Evolutionary conservation across 2,113 vertebrate genomes (phyloP).

Genomic region (Eurystomus gularis): DNA sequence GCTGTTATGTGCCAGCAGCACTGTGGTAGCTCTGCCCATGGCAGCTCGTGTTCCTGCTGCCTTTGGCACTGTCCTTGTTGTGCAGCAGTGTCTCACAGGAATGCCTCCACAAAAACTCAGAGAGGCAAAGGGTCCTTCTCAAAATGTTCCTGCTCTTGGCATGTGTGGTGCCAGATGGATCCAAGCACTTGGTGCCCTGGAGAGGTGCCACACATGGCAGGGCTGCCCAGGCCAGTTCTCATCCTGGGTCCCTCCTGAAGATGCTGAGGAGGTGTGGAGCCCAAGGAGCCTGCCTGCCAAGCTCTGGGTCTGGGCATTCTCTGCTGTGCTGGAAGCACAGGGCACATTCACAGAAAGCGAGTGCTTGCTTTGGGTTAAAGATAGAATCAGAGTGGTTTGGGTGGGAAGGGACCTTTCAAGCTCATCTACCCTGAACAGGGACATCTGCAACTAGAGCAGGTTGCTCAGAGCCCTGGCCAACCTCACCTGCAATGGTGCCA

Average conservation of each 20-base stretch:
- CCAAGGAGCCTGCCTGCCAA: neutral
- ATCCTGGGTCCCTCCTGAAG: neutral
- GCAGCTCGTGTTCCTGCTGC: rapidly evolving
- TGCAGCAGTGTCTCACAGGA: rapidly evolving
- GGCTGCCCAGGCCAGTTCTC: too few relatives aligned
- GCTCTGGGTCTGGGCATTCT: too few relatives aligned
- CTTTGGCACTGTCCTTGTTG: rapidly evolving
- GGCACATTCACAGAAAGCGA: too few relatives aligned
- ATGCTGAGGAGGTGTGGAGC: neutral
- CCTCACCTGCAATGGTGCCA: too few relatives aligned
- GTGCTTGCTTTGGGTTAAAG: too few relatives aligned
- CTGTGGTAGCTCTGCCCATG: neutral
- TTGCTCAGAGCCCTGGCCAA: too few relatives aligned
- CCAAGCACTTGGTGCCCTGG: rapidly evolving
- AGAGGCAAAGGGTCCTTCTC: too few relatives aligned
- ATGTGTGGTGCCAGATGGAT: rapidly evolving
- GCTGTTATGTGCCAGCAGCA: rapidly evolving
- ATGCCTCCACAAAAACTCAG: rapidly evolving
- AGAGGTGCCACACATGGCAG: neutral
- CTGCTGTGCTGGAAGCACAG: too few relatives aligned
- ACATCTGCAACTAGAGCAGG: too few relatives aligned
- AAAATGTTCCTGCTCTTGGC: neutral
- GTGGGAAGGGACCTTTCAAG: too few relatives aligned
- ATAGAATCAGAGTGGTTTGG: too few relatives aligned
- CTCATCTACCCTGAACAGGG: too few relatives aligned